These are phyloP conservation scores for Drosophila guanche DNA, from an alignment of 1,140 invertebrate genomes.

Conservation along the genomic window DNA sequence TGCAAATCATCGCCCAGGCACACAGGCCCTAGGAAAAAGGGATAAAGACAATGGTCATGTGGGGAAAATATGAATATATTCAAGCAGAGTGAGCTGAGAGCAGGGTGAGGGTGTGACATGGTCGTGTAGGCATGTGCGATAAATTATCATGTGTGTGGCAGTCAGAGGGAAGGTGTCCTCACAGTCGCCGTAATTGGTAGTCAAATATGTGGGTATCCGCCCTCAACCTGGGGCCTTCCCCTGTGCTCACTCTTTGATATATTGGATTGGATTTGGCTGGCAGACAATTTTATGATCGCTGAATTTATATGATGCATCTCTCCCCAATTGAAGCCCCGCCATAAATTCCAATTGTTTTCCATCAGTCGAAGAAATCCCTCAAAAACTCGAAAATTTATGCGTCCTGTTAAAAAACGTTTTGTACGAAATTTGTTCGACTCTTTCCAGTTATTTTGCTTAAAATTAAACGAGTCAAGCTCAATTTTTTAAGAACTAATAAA, in stretches of 20 bases:
- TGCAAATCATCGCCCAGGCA: constrained; percentile 76
- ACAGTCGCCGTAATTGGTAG: constrained; percentile 66
- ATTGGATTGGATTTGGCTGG: constrained; percentile 68
- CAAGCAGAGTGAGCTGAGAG: background rate
- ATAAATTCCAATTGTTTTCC: constrained; percentile 64
- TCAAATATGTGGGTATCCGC: constrained; percentile 53
- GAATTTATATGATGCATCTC: constrained; percentile 74
- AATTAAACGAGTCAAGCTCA: constrained; percentile 67
- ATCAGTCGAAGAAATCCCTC: constrained; percentile 55
- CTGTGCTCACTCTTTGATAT: constrained; percentile 57
- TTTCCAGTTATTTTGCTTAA: constrained; percentile 21
- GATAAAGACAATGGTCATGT: constrained; percentile 66
- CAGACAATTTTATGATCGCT: constrained; percentile 79
- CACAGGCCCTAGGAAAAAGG: constrained; percentile 38
- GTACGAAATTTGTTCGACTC: constrained; percentile 22
- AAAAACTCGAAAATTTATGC: constrained; percentile 55
- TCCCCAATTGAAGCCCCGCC: constrained; percentile 24
- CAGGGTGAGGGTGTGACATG: constrained; percentile 30
- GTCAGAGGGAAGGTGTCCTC: background rate
- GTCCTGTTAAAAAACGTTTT: constrained; percentile 70
- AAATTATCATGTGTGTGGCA: constrained; percentile 67
- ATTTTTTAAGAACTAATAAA: constrained; percentile 51
- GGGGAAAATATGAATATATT: constrained; percentile 62
- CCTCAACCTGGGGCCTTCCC: constrained; percentile 16
- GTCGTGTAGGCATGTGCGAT: constrained; percentile 81